Percentiles rank a stretch among this genome's conserved stretches.
Evolutionary conservation across 2,797 vertebrate genomes (phyloP).

Genomic region (Crenuchus spilurus): DNA sequence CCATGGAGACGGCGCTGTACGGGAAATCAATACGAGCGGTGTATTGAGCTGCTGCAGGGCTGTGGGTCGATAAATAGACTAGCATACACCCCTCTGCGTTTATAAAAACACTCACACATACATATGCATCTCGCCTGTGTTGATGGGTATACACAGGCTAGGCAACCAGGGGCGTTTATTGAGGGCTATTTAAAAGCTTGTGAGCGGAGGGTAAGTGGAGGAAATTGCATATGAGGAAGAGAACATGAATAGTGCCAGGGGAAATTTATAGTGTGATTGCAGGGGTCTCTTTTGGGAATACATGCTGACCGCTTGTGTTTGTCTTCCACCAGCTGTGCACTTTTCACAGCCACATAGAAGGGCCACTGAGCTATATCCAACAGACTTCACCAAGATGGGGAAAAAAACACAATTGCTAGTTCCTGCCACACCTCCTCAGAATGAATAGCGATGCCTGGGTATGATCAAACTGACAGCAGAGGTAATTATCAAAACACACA

Average conservation of each 20-base stretch:
- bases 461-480: not conserved
- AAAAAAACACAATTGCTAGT: slow-evolving; percentile 11
- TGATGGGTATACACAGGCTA: slow-evolving; percentile 10
- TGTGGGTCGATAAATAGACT: slow-evolving; percentile 43
- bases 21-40: slow-evolving; percentile 74
- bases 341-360: slow-evolving; percentile 57
- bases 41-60: slow-evolving; percentile 65
- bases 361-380: slow-evolving; percentile 10
- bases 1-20: slow-evolving; percentile 61
- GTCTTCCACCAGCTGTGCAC: slow-evolving; percentile 61
- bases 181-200: slow-evolving; percentile 40
- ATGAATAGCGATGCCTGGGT: not conserved
- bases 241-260: slow-evolving; percentile 30
- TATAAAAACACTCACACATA: slow-evolving; percentile 27
- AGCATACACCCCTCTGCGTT: slow-evolving; percentile 8
- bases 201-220: slow-evolving; percentile 36
- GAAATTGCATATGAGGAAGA: slow-evolving; percentile 47
- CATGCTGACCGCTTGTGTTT: slow-evolving; percentile 21
- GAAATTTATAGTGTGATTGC: slow-evolving; percentile 43
- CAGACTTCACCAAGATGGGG: not conserved
- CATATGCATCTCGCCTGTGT: slow-evolving; percentile 30
- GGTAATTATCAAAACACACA: slow-evolving; percentile 11
- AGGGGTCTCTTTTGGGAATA: slow-evolving; percentile 34
- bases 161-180: slow-evolving; percentile 30
- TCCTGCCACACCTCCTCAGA: slow-evolving; percentile 18